Evolutionary conservation across 2,797 vertebrate genomes (phyloP), one percentile per base, ranked within the genome.

Genomic region (Micromesistius poutassou): DNA sequence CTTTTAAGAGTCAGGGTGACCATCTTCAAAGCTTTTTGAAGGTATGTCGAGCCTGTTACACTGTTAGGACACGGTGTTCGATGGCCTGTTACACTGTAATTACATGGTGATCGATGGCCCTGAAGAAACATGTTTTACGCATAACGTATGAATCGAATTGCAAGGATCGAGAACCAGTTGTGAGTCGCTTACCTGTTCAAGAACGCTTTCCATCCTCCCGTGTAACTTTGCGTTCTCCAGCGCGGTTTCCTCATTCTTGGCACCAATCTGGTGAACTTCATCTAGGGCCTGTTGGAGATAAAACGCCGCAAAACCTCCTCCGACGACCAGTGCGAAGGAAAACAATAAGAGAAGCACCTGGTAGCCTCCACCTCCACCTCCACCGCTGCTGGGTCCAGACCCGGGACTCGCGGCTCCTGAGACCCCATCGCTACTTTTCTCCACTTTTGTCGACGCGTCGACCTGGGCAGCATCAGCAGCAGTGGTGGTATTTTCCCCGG

Each of bases 251-350:
- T 91, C 87, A 2, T 91, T 80, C 3, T 77, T 84, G 30, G 40
- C 46, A 78, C 73, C 89, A 0, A 86, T 84, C 30, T 85, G 81
- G 0, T 85, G 76, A 2, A 95, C 78, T 70, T 95, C 92, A 25
- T 93, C 92, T 78, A 93, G 79, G 0, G 89, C 91, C 66, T 87
- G 89, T 33, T 95, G 94, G 0, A 94, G 62, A 74, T 93, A 77
- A 80, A 94, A 89, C 8, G 93, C 92, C 2, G 85, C 89, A 7
- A 94, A 85, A 0, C 86, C 94, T 0, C 87, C 93, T 0, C 91
- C 92, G 0, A 86, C 90, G 0, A 91, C 35, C 1, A 95, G 30
- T 0, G 79, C 85, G 0, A 91, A 14, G 5, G 94, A 95, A 80
- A 92, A 90, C 68, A 92, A n/a, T 0, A 84, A 38, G 8, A 83